Percentiles rank a stretch among this genome's conserved stretches.
Conservation (phyloP, 2,797 vertebrate species). For the Hippopotamyrus pictus region DNA sequence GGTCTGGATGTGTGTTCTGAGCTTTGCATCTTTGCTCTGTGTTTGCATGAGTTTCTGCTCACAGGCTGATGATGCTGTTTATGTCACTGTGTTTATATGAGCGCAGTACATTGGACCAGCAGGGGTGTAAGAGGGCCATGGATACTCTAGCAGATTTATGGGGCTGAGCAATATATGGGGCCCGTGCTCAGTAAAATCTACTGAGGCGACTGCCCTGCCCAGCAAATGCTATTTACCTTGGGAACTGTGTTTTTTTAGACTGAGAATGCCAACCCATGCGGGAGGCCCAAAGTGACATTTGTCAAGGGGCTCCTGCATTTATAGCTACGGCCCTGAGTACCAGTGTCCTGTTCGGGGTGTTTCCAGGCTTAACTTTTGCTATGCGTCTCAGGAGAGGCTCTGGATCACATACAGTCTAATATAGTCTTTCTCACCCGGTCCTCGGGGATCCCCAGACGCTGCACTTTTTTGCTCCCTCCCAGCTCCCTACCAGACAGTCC, state of each 20-base stretch:
- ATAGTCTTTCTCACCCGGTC: background rate
- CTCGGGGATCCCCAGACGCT: background rate
- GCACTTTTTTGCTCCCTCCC: background rate
- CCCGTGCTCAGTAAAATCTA: background rate
- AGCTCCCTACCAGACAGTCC: too few species aligned
- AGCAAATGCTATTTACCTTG: background rate
- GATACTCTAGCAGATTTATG: background rate
- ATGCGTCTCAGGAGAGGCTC: background rate
- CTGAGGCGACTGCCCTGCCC: background rate
- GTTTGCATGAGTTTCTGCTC: background rate
- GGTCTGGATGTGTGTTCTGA: background rate
- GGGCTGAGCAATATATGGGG: background rate
- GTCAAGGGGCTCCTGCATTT: background rate
- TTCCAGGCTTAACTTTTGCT: background rate
- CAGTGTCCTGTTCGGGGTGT: background rate
- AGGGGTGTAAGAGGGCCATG: background rate
- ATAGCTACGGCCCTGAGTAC: background rate
- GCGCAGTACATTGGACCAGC: background rate
- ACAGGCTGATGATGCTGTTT: background rate
- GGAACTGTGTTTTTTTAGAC: background rate
- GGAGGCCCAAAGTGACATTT: background rate
- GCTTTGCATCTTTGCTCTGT: background rate
- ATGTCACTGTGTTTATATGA: background rate
- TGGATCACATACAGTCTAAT: background rate
- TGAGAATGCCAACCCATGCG: background rate